These are phyloP conservation scores for Tipula lateralis DNA, from an alignment of 2,888 invertebrate genomes.

Conservation along the genomic window DNA sequence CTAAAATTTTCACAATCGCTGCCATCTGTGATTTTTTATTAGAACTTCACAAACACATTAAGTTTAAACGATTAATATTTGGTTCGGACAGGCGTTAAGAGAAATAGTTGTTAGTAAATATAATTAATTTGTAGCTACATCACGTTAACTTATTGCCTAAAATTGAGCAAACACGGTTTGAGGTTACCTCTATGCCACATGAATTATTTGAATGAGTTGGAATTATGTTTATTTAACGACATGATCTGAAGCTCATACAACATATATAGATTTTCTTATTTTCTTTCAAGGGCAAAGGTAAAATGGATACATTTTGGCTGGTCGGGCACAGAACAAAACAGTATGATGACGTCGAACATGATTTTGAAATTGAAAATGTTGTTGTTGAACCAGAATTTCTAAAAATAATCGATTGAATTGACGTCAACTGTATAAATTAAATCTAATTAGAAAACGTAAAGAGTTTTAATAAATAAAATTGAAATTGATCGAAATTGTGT, in stretches of 20 bases:
- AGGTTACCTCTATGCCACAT: too few relatives aligned
- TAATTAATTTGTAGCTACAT: too few relatives aligned
- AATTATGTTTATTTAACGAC: too few relatives aligned
- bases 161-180: too few relatives aligned
- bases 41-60: too few relatives aligned
- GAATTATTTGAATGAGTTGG: too few relatives aligned
- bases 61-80: too few relatives aligned
- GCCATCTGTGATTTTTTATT: too few relatives aligned
- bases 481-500: neutral
- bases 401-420: slow-evolving; percentile 32
- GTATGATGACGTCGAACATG: slow-evolving; percentile 32
- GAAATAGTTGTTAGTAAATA: too few relatives aligned
- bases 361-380: neutral
- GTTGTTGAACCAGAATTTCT: slow-evolving; percentile 42
- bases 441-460: neutral
- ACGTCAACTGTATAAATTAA: neutral
- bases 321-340: slow-evolving; percentile 45
- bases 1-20: too few relatives aligned
- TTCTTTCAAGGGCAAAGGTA: slow-evolving; percentile 52
- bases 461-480: neutral
- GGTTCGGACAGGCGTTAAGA: too few relatives aligned
- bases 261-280: neutral
- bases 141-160: too few relatives aligned
- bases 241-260: neutral
- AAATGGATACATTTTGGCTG: slow-evolving; percentile 56